These are phyloP conservation scores for Eudasyphora cyanicolor DNA, from an alignment of 2,888 invertebrate genomes.

Conservation along the genomic window DNA sequence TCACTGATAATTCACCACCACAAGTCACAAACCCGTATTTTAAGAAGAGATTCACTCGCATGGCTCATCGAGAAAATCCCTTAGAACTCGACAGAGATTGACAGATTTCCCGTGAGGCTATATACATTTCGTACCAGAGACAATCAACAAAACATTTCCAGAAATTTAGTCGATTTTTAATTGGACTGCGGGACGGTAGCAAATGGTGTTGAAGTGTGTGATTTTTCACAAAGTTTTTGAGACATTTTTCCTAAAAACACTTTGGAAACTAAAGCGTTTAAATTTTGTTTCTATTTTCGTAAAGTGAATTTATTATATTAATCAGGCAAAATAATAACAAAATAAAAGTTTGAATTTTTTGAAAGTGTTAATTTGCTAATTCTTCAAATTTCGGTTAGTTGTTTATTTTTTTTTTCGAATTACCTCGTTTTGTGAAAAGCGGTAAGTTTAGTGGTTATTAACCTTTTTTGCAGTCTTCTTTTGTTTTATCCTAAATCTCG, in stretches of 20 bases:
- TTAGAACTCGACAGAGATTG: background rate
- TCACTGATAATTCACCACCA: constrained; percentile 24
- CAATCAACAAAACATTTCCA: constrained; percentile 35
- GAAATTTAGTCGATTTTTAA: constrained; percentile 54
- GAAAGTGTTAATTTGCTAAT: background rate
- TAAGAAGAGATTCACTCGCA: background rate
- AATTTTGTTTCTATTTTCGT: too few relatives aligned
- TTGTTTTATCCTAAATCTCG: background rate
- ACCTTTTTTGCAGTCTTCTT: background rate
- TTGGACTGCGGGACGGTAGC: constrained; percentile 43
- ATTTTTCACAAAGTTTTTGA: background rate
- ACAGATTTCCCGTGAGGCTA: background rate
- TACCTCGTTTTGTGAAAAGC: background rate
- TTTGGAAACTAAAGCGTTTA: too few relatives aligned
- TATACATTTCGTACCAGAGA: background rate
- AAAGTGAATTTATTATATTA: background rate
- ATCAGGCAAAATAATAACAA: too few relatives aligned
- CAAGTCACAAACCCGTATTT: background rate
- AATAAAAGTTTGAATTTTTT: background rate
- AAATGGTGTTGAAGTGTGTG: background rate
- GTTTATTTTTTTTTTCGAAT: background rate
- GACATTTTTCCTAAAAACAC: background rate
- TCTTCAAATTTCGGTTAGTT: background rate
- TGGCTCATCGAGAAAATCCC: background rate
- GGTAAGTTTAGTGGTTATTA: constrained; percentile 13